Base-by-base conservation (phyloP, 2,888 invertebrate genomes). In the Hipparchia semele region DNA sequence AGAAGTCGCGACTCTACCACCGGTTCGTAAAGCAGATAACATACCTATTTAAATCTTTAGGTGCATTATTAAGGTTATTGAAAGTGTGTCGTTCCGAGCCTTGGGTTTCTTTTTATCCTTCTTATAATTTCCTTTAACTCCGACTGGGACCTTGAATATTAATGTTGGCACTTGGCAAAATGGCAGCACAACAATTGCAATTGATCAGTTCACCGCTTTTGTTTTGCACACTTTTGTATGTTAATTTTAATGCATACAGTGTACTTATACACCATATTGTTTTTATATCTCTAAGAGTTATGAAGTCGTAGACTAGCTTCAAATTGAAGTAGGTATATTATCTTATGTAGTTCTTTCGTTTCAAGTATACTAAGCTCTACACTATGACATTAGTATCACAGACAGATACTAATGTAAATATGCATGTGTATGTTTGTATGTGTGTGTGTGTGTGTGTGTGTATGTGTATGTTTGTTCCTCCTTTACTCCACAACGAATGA, bases 71-170 rank as follows among this genome's bases (percentile, higher is more conserved):
- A 33, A 58, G n/a, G 53, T 51, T 69, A 53, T 69, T 53, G 68
- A 23, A 59, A 49, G 46, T 10, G 49, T 45, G 39, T 61, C 10
- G 51, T 61, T 33, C 10, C 49, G 9, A 51, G 39, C 69, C 58
- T 39, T 61, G 61, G 12, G 46, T 51, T 51, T 12, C 6, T 39
- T 71, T 33, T 51, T 58, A 58, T 67, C 56, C 39, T 54, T 33
- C 46, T 67, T 67, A 58, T 71, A 59, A 65, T 65, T 71, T 49
- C 59, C 65, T 65, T 70, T 51, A 54, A 59, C 45, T 54, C 23
- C 46, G 64, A 56, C 49, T 10, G 33, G 51, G 49, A 59, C 65
- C 71, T 71, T 71, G 65, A 71, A 65, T 65, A 65, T 71, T 70
- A 70, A 70, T 62, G 23, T 54, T 46, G 53, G 65, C 53, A 65